Evolutionary conservation across 1,140 invertebrate genomes (phyloP).

Genomic region (Bathynomus jamesi): DNA sequence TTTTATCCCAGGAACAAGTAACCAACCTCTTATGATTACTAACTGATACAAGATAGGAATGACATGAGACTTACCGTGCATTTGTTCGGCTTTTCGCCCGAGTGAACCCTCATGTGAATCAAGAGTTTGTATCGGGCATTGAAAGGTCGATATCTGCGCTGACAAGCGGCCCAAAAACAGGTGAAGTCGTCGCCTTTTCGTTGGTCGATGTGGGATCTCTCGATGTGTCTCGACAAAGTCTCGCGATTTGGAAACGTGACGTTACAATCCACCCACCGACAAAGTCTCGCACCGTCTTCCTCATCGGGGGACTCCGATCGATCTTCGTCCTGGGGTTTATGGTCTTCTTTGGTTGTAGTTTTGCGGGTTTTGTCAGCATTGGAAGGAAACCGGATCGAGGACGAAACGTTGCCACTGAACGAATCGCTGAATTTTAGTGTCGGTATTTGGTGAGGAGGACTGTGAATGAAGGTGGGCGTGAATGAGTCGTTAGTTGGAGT

Average conservation of each 20-base stretch:
- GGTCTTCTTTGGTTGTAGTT: background rate
- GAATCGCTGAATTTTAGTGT: constrained; percentile 7
- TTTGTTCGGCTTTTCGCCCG: constrained; percentile 97
- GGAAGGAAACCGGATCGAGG: background rate
- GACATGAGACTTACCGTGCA: constrained; percentile 91
- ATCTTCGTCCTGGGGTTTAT: background rate
- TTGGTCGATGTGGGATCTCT: constrained; percentile 79
- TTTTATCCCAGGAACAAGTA: too few species aligned
- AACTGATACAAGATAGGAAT: too few species aligned
- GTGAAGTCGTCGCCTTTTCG: constrained; percentile 76
- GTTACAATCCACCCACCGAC: constrained; percentile 79
- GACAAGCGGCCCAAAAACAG: constrained; percentile 85
- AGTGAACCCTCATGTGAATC: constrained; percentile 95
- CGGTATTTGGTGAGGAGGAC: background rate
- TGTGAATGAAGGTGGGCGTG: background rate
- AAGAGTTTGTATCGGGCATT: constrained; percentile 93
- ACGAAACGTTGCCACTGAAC: background rate
- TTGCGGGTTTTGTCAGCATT: background rate
- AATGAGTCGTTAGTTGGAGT: background rate
- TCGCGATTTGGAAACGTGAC: constrained; percentile 66
- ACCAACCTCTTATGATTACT: too few species aligned
- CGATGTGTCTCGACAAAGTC: constrained; percentile 79
- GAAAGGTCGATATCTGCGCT: constrained; percentile 73
- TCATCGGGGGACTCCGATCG: constrained; percentile 8
- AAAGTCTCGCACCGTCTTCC: constrained; percentile 42